Base-by-base conservation (phyloP, 2,888 invertebrate species). In the Phyllotreta striolata region DNA sequence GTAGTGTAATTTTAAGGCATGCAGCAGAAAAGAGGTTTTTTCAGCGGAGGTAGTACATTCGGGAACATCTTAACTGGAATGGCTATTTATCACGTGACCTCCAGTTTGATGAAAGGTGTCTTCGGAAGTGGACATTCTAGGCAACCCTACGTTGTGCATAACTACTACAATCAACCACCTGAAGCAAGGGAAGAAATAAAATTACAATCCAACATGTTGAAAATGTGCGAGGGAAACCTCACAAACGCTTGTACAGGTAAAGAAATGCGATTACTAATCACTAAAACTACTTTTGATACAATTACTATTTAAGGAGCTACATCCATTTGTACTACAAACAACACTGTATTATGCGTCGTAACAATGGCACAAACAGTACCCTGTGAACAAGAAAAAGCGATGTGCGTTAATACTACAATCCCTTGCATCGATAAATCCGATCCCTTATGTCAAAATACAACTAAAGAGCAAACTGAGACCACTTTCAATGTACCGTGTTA, bases 111-210 rank as follows among this genome's bases (percentile, higher is more conserved):
- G 9, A 64, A 66, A 10, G 62, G 67, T 6, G 35, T 67, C 35
- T 62, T 67, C 51, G 66, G 69, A 40, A 57, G 43, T 6, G 38
- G 47, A 8, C 60, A 56, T 46, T 41, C 64, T 47, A 70, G 63
- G 40, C 66, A 70, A 51, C 75, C 76, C 3, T 78, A 79, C 70
- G 72, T 74, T 12, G 78, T 80, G 1, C 77, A 79, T 63, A 79
- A 80, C 66, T 76, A 78, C 59, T 78, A 80, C 67, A 80, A 79
- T 61, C 73, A 75, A 62, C 78, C 78, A 0, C 71, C 76, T 37
- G 70, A 73, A 43, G 72, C 71, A 3, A 72, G 74, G 9, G 73
- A 78, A 60, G 77, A 80, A 65, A 78, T 80, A 4, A 67, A 73
- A 61, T 64, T 80, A 51, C 79, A 79, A 2, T 68, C 78, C 1